Evolutionary conservation across 2,888 invertebrate genomes (phyloP), one percentile per base, ranked within the genome.

Genomic region (Choristoneura rosaceana): DNA sequence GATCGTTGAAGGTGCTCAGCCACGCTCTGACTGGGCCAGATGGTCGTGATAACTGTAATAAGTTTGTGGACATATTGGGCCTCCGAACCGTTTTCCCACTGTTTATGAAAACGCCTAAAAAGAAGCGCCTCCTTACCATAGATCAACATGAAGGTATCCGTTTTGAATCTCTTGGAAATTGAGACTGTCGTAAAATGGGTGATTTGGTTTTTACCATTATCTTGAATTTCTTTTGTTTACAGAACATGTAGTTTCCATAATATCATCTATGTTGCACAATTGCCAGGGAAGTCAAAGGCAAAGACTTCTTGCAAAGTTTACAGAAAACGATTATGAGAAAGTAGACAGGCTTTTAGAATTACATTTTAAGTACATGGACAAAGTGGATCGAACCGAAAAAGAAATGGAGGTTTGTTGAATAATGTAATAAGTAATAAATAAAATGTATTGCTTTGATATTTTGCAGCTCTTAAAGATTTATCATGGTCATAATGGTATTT

Each of bases 21-120:
- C 99, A 99, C 91, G 99, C 99, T 10, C 97, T 99, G 95, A 97
- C 98, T 1, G 99, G 99, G 0, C 96, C 96, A 0, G 98, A 99
- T 85, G 99, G 99, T 0, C 96, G 96, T 77, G 99, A 99, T 81
- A 99, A 99, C 88, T 98, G 99, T 87, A 98, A 98, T 86, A 99
- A 99, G 91, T 99, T 99, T 90, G 98, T 99, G 0, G 99, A 99
- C 85, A 99, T 99, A 82, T 95, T 99, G 34, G 99, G 99, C 0
- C 95, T 99, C 14, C 95, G 99, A 61, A 99, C 99, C 5, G 97
- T 99, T 74, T 99, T 99, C 90, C 99, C 99, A 0, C 94, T 99
- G 0, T 99, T 99, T 86, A 99, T 99, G 99, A 99, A 99, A 92
- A 99, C 99, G 0, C 99, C 99, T 0, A 97, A 97, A 82, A 96